Conservation (phyloP, 2,888 invertebrate species). For the Mythimna pallens region DNA sequence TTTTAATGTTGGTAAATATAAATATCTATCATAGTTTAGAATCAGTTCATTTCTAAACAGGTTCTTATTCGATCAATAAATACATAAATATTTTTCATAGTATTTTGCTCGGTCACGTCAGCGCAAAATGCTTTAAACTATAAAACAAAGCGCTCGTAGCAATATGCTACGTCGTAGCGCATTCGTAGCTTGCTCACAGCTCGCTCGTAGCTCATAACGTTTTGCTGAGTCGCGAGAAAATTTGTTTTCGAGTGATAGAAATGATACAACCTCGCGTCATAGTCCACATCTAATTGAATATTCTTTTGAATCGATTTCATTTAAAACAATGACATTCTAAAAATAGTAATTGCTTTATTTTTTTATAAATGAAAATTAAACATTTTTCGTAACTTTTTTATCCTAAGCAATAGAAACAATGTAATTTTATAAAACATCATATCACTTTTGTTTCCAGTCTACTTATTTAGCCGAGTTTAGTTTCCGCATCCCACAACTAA, state of each 20-base stretch:
- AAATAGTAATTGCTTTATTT: constrained; percentile 60
- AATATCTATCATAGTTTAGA: constrained; percentile 37
- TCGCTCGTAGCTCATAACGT: constrained; percentile 20
- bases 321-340: constrained; percentile 59
- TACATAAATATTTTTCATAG: constrained; percentile 36
- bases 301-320: constrained; percentile 51
- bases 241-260: constrained; percentile 19
- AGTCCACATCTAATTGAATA: constrained; percentile 29
- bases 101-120: constrained; percentile 37
- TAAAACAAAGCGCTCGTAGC: constrained; percentile 47
- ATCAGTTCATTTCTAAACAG: constrained; percentile 34
- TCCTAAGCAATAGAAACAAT: constrained; percentile 74
- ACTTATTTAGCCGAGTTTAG: constrained; percentile 77
- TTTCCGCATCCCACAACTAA: constrained; percentile 73
- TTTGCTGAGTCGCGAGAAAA: constrained; percentile 23
- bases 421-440: constrained; percentile 73
- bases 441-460: constrained; percentile 84
- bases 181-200: constrained; percentile 34
- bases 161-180: constrained; percentile 57
- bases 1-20: constrained; percentile 24
- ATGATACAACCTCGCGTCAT: constrained; percentile 10
- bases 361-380: constrained; percentile 47
- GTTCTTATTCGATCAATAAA: constrained; percentile 36
- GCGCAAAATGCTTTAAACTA: constrained; percentile 36
- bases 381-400: constrained; percentile 55